Conservation (phyloP, 2,888 invertebrate genomes). For the Drosophila putrida region DNA sequence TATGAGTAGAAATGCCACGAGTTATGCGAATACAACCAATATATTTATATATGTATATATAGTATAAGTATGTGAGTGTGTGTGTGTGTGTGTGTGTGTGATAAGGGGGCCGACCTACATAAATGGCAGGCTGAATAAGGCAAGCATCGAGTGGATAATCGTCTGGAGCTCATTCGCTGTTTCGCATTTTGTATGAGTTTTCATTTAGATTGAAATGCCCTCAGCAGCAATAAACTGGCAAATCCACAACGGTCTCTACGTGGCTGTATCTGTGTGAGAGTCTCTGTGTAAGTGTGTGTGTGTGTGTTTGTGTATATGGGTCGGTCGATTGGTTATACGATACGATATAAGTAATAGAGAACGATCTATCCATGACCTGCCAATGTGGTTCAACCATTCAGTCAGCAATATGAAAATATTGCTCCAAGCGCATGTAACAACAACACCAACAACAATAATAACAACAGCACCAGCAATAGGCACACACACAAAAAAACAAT, state of each 20-base stretch:
- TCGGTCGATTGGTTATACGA: slow-evolving; percentile 29
- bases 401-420: slow-evolving; percentile 57
- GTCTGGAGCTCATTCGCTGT: slow-evolving; percentile 40
- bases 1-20: slow-evolving; percentile 21
- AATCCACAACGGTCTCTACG: slow-evolving; percentile 25
- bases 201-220: slow-evolving; percentile 63
- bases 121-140: slow-evolving; percentile 34
- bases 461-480: slow-evolving; percentile 12
- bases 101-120: slow-evolving; percentile 29
- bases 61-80: not conserved
- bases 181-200: slow-evolving; percentile 53
- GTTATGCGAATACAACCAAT: slow-evolving; percentile 26
- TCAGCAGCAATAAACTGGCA: slow-evolving; percentile 57
- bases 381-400: slow-evolving; percentile 41
- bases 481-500: slow-evolving; percentile 1
- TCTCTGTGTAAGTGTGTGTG: slow-evolving; percentile 1
- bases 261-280: not conserved
- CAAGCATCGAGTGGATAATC: slow-evolving; percentile 43
- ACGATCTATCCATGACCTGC: slow-evolving; percentile 41
- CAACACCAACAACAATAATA: slow-evolving; percentile 18
- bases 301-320: slow-evolving; percentile 21
- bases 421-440: slow-evolving; percentile 35
- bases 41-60: slow-evolving; percentile 5
- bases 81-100: slow-evolving; percentile 1
- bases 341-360: slow-evolving; percentile 35